These are phyloP conservation scores for Choristoneura rosaceana DNA, from an alignment of 2,888 invertebrate species.

Conservation along the genomic window DNA sequence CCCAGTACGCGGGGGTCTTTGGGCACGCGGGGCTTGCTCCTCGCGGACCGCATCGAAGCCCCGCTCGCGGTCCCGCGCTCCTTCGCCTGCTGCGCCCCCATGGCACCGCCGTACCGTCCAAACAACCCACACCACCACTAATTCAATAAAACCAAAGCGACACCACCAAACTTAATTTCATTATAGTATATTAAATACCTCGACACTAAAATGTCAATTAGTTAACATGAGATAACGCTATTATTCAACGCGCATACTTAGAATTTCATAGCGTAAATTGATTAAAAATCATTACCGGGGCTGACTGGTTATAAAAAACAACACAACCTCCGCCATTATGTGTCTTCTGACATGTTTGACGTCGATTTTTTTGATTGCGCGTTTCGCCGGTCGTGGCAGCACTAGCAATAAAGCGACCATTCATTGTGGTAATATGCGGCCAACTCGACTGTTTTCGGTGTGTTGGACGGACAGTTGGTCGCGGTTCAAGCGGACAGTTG, in stretches of 20 bases:
- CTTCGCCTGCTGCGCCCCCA: constrained; percentile 98
- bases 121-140: constrained; percentile 56
- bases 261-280: constrained; percentile 47
- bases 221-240: constrained; percentile 30
- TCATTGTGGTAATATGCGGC: not conserved
- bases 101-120: constrained; percentile 67
- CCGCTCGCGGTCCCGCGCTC: constrained; percentile 92
- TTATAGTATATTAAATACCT: constrained; percentile 37
- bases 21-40: constrained; percentile 90
- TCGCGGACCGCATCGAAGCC: constrained; percentile 90
- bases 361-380: constrained; percentile 70
- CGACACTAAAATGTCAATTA: constrained; percentile 35
- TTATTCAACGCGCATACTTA: constrained; percentile 48
- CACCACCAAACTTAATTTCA: constrained; percentile 61
- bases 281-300: constrained; percentile 60
- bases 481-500: not conserved
- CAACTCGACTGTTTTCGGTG: not conserved
- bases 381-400: constrained; percentile 53
- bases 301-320: constrained; percentile 63
- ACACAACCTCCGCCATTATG: constrained; percentile 80
- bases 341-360: constrained; percentile 70
- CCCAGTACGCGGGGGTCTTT: constrained; percentile 94
- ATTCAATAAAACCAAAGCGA: constrained; percentile 68
- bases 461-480: constrained; percentile 6
- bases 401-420: constrained; percentile 41